Conservation (phyloP, 2,888 invertebrate genomes). For the Chrysina gloriosa region DNA sequence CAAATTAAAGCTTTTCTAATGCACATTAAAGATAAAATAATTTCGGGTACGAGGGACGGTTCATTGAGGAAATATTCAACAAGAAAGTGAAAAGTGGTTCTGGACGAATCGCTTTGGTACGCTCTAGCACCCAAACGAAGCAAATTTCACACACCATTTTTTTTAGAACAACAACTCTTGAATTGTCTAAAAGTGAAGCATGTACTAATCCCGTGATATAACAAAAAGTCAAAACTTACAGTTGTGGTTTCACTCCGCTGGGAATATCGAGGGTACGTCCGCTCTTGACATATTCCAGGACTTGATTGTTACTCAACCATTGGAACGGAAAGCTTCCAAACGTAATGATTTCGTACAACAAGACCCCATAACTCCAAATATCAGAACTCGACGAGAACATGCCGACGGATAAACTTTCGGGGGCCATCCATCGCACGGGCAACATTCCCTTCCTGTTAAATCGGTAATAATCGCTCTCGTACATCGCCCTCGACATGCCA, state of each 20-base stretch:
- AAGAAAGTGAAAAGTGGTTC: too few species aligned
- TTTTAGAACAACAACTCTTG: too few species aligned
- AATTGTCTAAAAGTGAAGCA: too few species aligned
- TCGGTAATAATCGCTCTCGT: constrained; percentile 89
- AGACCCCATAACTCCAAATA: constrained; percentile 90
- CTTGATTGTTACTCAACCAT: constrained; percentile 87
- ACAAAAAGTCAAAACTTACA: constrained; percentile 72
- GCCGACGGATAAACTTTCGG: constrained; percentile 85
- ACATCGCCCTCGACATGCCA: constrained; percentile 91
- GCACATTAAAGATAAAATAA: too few species aligned
- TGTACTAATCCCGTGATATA: too few species aligned
- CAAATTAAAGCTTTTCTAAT: too few species aligned
- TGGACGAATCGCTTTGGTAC: too few species aligned
- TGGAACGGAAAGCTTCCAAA: constrained; percentile 93
- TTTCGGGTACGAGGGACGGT: too few species aligned
- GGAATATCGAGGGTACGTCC: constrained; percentile 82
- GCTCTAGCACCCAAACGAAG: too few species aligned
- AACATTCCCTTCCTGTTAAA: constrained; percentile 89
- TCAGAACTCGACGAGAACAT: constrained; percentile 89
- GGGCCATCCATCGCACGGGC: constrained; percentile 94
- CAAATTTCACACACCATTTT: too few species aligned
- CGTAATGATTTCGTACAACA: constrained; percentile 89
- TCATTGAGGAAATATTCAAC: too few species aligned
- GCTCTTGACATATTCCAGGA: constrained; percentile 81
- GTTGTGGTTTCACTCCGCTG: constrained; percentile 78